Percentiles rank a stretch among this genome's conserved stretches.
These are phyloP conservation scores for Cyprinodon diabolis DNA, from an alignment of 2,797 vertebrate genomes.

Conservation along the genomic window DNA sequence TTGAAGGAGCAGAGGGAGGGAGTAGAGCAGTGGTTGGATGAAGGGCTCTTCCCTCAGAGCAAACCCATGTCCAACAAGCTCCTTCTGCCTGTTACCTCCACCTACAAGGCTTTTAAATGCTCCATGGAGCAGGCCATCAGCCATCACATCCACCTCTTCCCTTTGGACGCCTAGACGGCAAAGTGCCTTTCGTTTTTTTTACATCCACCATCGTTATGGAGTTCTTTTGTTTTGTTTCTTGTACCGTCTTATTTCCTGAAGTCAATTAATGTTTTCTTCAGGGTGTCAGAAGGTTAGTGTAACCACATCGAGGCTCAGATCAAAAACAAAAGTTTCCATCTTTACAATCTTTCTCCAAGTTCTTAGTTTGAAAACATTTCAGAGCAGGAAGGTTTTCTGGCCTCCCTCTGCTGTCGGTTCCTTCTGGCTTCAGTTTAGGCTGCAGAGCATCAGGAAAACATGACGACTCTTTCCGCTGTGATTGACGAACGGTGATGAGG, in stretches of 20 bases:
- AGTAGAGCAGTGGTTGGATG: background rate
- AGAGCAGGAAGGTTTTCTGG: background rate
- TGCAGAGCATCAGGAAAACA: background rate
- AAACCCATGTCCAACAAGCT: conserved; percentile 79
- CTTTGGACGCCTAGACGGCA: conserved; percentile 22
- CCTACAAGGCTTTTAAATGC: conserved; percentile 85
- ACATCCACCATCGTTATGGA: background rate
- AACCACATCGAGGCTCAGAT: background rate
- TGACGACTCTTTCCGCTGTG: background rate
- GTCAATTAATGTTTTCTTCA: background rate
- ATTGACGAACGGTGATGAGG: background rate
- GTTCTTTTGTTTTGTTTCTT: background rate
- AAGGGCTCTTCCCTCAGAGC: conserved; percentile 79
- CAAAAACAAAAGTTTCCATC: background rate
- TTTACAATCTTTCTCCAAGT: background rate
- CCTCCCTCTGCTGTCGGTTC: background rate
- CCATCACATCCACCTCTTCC: conserved; percentile 63
- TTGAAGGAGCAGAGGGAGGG: background rate
- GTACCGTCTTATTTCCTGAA: background rate
- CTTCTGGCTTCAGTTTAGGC: background rate
- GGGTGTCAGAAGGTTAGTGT: background rate
- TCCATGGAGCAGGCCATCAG: conserved; percentile 88
- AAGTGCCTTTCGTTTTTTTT: background rate
- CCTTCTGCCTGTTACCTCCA: conserved; percentile 82
- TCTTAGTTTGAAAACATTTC: background rate